Evolutionary conservation across 1,140 invertebrate genomes (phyloP).

Genomic region (Wiebesia pumilae): DNA sequence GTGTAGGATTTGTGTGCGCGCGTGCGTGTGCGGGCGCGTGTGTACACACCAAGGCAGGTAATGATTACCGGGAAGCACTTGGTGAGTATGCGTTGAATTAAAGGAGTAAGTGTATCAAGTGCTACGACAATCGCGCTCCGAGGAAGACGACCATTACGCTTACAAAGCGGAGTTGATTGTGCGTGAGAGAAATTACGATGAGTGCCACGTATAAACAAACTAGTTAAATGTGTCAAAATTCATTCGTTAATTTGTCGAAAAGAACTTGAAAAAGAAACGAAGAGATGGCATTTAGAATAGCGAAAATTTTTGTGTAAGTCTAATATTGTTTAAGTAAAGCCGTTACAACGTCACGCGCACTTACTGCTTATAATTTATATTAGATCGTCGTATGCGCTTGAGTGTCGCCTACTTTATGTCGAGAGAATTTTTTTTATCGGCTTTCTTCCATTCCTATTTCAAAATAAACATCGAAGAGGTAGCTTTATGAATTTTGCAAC

Average conservation of each 20-base stretch:
- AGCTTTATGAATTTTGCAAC: too few species aligned
- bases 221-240: neutral
- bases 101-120: slow-evolving; percentile 36
- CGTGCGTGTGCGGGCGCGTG: too few species aligned
- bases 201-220: neutral
- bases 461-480: too few species aligned
- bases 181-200: neutral
- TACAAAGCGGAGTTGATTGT: neutral
- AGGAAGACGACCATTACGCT: slow-evolving; percentile 41
- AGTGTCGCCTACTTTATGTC: neutral
- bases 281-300: slow-evolving; percentile 10
- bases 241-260: neutral
- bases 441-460: neutral
- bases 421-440: neutral
- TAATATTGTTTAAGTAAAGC: neutral
- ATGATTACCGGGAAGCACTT: slow-evolving; percentile 7
- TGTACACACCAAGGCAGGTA: neutral
- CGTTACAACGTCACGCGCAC: neutral
- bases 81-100: neutral
- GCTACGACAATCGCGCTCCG: slow-evolving; percentile 17
- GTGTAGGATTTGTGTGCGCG: neutral
- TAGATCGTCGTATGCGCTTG: neutral
- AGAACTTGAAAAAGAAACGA: neutral
- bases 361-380: neutral
- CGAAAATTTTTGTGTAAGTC: slow-evolving; percentile 36